A percentile compares a stretch with the other conserved stretches of the same genome.
Conservation (phyloP, 2,888 invertebrate genomes). For the Orthosia cruda region DNA sequence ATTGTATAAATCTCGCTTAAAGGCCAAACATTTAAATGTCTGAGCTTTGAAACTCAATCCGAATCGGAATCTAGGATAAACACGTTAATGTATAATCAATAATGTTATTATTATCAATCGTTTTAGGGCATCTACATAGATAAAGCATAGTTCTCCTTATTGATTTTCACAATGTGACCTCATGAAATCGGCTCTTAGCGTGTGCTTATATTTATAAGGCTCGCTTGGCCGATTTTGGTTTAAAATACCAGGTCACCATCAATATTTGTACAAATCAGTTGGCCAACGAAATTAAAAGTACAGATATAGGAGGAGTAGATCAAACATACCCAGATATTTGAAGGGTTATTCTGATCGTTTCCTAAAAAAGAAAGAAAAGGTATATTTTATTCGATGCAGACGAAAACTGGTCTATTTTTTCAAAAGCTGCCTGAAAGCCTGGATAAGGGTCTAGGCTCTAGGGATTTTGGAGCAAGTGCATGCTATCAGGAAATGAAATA, state of each 20-base stretch:
- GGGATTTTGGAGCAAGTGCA: not conserved
- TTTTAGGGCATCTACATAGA: conserved; percentile 1
- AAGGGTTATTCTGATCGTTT: not conserved
- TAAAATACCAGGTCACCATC: too few species aligned
- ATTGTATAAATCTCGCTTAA: conserved; percentile 49
- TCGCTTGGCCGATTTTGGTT: too few species aligned
- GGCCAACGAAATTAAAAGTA: too few species aligned
- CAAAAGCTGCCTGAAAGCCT: not conserved
- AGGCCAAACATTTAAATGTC: conserved; percentile 37
- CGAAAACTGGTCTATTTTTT: conserved; percentile 3
- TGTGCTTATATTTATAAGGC: too few species aligned
- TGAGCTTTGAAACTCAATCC: conserved; percentile 47
- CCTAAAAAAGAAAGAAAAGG: not conserved
- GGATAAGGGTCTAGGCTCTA: not conserved
- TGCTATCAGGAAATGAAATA: not conserved
- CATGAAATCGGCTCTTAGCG: too few species aligned
- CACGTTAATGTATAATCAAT: conserved; percentile 46
- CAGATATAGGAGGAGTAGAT: not conserved
- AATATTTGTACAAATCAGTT: too few species aligned
- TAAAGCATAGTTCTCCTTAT: too few species aligned
- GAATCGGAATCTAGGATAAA: conserved; percentile 42
- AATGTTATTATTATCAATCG: conserved; percentile 9
- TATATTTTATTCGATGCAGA: not conserved
- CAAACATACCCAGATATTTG: not conserved
- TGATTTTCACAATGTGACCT: too few species aligned